Base-by-base conservation (phyloP, 2,888 invertebrate species). In the Machimus atricapillus region DNA sequence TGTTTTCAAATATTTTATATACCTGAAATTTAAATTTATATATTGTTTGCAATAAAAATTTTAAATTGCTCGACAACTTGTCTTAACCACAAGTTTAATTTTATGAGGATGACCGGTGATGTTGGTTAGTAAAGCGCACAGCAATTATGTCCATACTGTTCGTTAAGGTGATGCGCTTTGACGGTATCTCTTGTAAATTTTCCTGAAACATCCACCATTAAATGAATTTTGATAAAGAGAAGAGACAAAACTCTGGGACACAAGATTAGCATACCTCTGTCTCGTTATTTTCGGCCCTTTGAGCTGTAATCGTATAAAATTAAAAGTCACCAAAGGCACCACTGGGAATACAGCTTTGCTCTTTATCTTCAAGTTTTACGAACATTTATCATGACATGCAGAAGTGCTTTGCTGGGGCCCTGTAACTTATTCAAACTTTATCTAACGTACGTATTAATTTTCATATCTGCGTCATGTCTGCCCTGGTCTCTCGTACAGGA, bases 391-490 rank as follows among this genome's bases (percentile, higher is more conserved):
- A 74, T 74, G 43, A 31, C 43, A 85, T 74, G 34, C 85, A 85
- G 46, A 85, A 85, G 43, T 82, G 43, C 73, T 74, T 85, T 40
- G 74, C 16, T 16, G 46, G 43, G 46, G 74, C 74, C 46, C 74
- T 85, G 74, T 73, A 85, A 85, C 58, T 85, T 74, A 85, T 74
- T 74, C 85, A 85, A 85, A 85, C 73, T 85, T 85, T 85, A 85
- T 85, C 85, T 74, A 85, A 85, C 74, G 85, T 74, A 74, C 74
- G 46, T 85, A 85, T 85, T 85, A 85, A 85, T 85, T 85, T 85
- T 85, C 73, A 85, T 85, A 85, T 73, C 85, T 74, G 34, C 31
- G 74, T 74, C 46, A 85, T 85, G 85, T 85, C 74, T 74, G 14
- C 23, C 40, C 23, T 31, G n/a, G 40, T 79, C 52, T 79, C 52